Conservation (phyloP, 2,888 invertebrate species). For the Amitus sp. region DNA sequence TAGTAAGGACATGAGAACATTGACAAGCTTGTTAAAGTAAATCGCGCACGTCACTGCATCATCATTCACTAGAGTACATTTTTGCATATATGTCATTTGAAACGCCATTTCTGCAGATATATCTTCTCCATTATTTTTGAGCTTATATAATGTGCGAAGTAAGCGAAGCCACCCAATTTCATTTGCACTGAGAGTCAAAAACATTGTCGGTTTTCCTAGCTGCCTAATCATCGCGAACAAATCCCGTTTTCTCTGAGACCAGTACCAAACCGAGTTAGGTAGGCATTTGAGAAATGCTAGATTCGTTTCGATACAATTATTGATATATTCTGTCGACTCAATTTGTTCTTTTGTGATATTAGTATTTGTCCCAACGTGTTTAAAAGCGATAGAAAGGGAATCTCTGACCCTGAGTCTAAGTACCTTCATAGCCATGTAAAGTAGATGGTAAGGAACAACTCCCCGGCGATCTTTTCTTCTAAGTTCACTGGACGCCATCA, state of each 20-base stretch:
- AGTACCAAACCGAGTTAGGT: constrained; percentile 59
- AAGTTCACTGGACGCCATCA: constrained; percentile 33
- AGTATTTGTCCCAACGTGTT: constrained; percentile 47
- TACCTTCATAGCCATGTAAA: constrained; percentile 46
- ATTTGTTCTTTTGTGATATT: constrained; percentile 50
- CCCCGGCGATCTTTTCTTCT: constrained; percentile 53
- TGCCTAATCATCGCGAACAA: constrained; percentile 63
- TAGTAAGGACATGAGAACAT: constrained; percentile 16
- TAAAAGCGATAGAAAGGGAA: constrained; percentile 44
- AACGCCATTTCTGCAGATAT: constrained; percentile 11
- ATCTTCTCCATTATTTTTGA: constrained; percentile 14
- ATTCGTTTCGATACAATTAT: constrained; percentile 51
- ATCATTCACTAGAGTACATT: constrained; percentile 44
- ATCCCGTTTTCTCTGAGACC: constrained; percentile 58
- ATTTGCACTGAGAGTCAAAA: constrained; percentile 63
- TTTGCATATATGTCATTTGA: constrained; percentile 24
- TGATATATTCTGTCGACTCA: constrained; percentile 50
- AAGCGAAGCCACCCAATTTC: constrained; percentile 41
- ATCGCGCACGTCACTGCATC: constrained; percentile 53
- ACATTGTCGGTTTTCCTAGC: constrained; percentile 57
- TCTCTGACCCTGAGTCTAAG: constrained; percentile 39
- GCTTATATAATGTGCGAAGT: constrained; percentile 10
- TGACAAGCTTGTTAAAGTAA: constrained; percentile 58
- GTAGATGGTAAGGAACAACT: constrained; percentile 45
- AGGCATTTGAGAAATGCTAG: constrained; percentile 54